Percentiles rank a stretch among this genome's conserved stretches.
Conservation (phyloP, 2,888 invertebrate genomes). For the Stenichneumon culpator region DNA sequence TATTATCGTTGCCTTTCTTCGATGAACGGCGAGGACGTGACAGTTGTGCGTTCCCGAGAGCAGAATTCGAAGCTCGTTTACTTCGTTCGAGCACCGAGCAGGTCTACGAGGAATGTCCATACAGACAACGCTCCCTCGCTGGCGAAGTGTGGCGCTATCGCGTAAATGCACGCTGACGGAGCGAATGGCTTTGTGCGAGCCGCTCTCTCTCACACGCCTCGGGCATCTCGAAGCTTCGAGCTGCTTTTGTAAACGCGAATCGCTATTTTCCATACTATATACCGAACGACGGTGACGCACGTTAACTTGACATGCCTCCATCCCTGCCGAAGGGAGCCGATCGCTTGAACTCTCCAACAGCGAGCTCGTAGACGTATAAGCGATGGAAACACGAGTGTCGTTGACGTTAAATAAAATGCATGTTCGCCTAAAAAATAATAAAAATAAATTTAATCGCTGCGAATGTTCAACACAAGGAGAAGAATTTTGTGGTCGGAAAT, state of each 20-base stretch:
- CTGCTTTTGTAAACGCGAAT: conserved; percentile 18
- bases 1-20: conserved; percentile 15
- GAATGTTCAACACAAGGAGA: no score
- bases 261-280: background rate
- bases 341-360: background rate
- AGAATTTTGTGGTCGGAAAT: no score
- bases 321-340: background rate
- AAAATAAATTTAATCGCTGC: no score
- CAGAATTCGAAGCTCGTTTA: conserved; percentile 4
- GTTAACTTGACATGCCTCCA: conserved; percentile 20
- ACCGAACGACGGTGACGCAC: conserved; percentile 23
- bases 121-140: background rate
- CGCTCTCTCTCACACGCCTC: conserved; percentile 1
- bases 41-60: background rate
- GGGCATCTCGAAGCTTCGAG: conserved; percentile 32
- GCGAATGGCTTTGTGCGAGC: conserved; percentile 33
- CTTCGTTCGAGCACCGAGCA: background rate
- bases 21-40: conserved; percentile 3
- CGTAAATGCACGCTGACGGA: conserved; percentile 36
- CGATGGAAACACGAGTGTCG: conserved; percentile 13
- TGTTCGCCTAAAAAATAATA: background rate
- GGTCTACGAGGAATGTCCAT: conserved; percentile 8
- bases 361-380: background rate
- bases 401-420: background rate
- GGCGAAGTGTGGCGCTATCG: conserved; percentile 13